These are phyloP conservation scores for Hylaeus anthracinus DNA, from an alignment of 1,140 invertebrate species.

Conservation along the genomic window DNA sequence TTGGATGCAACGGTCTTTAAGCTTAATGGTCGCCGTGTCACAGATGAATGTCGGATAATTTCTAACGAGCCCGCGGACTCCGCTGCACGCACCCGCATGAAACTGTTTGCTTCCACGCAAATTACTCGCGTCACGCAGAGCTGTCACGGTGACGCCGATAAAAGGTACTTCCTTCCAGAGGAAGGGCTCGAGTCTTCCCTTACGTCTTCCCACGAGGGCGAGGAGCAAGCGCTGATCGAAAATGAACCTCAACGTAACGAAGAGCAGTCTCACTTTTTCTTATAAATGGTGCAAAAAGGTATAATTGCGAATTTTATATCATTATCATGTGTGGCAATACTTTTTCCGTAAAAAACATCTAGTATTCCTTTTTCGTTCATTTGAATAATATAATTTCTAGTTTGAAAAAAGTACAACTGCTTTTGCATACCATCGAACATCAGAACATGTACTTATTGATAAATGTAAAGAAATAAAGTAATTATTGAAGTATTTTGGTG, in stretches of 20 bases:
- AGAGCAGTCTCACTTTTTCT: too few relatives aligned
- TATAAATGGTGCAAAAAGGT: too few relatives aligned
- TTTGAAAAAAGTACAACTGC: too few relatives aligned
- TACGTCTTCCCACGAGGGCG: not conserved
- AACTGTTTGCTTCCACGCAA: constrained; percentile 25
- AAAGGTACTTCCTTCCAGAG: constrained; percentile 5
- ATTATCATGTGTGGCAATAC: too few relatives aligned
- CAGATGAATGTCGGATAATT: constrained; percentile 59
- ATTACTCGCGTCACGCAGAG: constrained; percentile 51
- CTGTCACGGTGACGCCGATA: constrained; percentile 34
- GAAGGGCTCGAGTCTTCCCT: not conserved
- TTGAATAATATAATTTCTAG: too few relatives aligned
- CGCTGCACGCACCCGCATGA: constrained; percentile 12
- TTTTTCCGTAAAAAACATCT: too few relatives aligned
- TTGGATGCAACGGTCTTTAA: constrained; percentile 50
- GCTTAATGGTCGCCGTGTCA: constrained; percentile 36
- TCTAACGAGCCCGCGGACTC: constrained; percentile 28
- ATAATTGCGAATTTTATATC: too few relatives aligned
- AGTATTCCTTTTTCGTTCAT: too few relatives aligned
- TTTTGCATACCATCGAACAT: too few relatives aligned
- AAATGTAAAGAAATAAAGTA: too few relatives aligned
- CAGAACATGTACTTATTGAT: too few relatives aligned
- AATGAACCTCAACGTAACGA: not conserved
- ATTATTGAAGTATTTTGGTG: too few relatives aligned
- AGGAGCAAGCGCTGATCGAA: not conserved